phyloP scores from a whole-genome alignment of 2,888 invertebrate genomes.

The Yponomeuta cagnagella region DNA sequence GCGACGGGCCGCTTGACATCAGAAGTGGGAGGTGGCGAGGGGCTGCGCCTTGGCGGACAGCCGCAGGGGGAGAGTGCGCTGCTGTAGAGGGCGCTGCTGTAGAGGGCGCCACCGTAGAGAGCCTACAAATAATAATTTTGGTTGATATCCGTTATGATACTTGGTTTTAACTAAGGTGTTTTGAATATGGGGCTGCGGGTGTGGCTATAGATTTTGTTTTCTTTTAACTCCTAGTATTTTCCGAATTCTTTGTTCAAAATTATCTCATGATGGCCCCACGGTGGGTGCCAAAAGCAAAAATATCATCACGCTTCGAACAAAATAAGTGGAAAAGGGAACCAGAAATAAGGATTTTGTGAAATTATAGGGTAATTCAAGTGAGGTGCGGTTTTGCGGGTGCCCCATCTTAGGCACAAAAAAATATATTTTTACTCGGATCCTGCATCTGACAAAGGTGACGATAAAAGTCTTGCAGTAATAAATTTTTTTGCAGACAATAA shows the following conservation, averaged over 20 bases:
- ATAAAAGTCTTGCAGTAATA: no score
- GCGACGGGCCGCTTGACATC: conserved; percentile 75
- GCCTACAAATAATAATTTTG: conserved; percentile 39
- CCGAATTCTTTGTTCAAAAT: no score
- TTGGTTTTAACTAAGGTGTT: no score
- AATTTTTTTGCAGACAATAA: no score
- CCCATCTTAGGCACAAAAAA: not conserved
- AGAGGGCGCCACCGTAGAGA: conserved; percentile 63
- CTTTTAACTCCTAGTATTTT: no score
- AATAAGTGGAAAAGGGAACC: no score
- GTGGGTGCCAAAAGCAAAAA: not conserved
- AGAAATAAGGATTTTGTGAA: no score
- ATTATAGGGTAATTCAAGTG: no score
- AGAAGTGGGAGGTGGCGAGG: conserved; percentile 53
- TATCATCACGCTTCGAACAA: not conserved
- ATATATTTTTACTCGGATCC: not conserved
- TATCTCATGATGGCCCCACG: not conserved
- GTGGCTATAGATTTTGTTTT: no score
- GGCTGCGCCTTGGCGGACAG: conserved; percentile 59
- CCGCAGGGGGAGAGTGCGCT: conserved; percentile 65
- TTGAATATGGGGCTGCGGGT: no score
- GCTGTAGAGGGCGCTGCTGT: conserved; percentile 65
- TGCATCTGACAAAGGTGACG: no score
- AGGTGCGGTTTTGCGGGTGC: no score
- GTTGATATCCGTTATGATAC: not conserved